Evolutionary conservation across 2,797 vertebrate genomes (phyloP).

Genomic region (Bradypodion ventrale): DNA sequence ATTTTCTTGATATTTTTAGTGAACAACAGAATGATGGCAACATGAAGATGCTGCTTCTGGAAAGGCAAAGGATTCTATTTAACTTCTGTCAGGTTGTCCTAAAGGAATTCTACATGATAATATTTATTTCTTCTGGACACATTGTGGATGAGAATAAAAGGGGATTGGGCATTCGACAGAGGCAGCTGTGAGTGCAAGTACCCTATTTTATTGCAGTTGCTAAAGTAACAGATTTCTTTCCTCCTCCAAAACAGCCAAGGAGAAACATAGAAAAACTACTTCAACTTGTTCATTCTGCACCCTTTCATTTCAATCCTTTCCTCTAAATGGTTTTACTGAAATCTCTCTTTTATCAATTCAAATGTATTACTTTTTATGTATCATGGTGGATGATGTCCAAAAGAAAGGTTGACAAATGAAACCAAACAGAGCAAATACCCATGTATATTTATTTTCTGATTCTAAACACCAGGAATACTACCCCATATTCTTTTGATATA

Average conservation of each 20-base stretch:
- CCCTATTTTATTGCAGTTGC: constrained; percentile 26
- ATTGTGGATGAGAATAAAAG: constrained; percentile 39
- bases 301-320: constrained; percentile 37
- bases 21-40: constrained; percentile 48
- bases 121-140: constrained; percentile 49
- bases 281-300: constrained; percentile 1
- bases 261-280: constrained; percentile 36
- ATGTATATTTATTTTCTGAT: constrained; percentile 3
- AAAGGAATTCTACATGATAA: constrained; percentile 38
- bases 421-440: constrained; percentile 8
- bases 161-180: constrained; percentile 14
- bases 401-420: constrained; percentile 6
- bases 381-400: constrained; percentile 26
- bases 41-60: constrained; percentile 43
- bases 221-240: constrained; percentile 10
- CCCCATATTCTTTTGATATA: background rate
- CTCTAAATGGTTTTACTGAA: constrained; percentile 50
- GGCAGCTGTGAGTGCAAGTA: background rate
- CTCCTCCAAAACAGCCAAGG: constrained; percentile 13
- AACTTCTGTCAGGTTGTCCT: constrained; percentile 46
- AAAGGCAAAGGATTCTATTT: constrained; percentile 56
- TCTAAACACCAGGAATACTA: background rate
- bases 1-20: constrained; percentile 50
- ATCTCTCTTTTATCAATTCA: constrained; percentile 30
- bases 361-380: constrained; percentile 10